Evolutionary conservation across 2,797 vertebrate species (phyloP).

Genomic region (Fundulus diaphanus): DNA sequence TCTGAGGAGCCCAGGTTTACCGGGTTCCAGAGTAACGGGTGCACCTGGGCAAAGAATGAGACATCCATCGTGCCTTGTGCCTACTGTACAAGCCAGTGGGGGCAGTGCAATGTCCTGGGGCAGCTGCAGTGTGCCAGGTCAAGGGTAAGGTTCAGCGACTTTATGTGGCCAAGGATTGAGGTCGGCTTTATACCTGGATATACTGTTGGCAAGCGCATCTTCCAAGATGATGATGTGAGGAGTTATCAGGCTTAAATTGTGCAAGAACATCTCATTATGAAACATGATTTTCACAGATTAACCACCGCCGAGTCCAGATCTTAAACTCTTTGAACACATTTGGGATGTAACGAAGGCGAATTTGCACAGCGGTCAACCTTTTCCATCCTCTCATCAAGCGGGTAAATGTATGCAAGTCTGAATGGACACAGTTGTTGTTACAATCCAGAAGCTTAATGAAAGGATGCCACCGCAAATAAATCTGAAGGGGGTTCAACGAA

Average conservation of each 20-base stretch:
- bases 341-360: neutral
- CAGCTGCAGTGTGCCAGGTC: neutral
- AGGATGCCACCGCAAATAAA: neutral
- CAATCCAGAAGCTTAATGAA: neutral
- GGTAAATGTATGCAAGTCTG: neutral
- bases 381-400: neutral
- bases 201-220: neutral
- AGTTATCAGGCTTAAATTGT: neutral
- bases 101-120: neutral
- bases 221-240: neutral
- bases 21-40: neutral
- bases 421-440: neutral
- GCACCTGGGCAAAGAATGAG: neutral
- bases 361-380: neutral
- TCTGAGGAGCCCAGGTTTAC: neutral
- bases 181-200: neutral
- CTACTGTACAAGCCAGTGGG: neutral
- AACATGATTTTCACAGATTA: neutral
- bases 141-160: neutral
- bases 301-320: neutral
- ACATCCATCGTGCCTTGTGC: neutral
- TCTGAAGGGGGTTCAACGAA: neutral
- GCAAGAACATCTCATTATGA: neutral
- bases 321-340: neutral
- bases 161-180: neutral